Evolutionary conservation across 53 echinoderm and acorn worm genomes (phyloP).

Genomic region (Arbacia lixula): DNA sequence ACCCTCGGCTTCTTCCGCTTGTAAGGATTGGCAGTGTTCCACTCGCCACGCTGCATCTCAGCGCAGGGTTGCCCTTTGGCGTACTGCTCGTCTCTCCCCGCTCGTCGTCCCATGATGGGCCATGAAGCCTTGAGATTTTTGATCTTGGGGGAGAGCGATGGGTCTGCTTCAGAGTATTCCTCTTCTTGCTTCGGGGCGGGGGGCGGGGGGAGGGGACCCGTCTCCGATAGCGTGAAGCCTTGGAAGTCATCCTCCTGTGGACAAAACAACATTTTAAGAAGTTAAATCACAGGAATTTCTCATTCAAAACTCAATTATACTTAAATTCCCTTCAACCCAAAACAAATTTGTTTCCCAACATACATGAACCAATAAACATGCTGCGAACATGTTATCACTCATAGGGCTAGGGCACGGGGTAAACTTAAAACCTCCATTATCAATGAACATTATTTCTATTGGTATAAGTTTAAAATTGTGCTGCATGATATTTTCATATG

Average conservation of each 20-base stretch:
- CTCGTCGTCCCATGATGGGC: conserved; percentile 44
- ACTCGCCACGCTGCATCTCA: conserved; percentile 69
- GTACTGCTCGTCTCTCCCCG: conserved; percentile 52
- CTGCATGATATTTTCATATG: too few relatives aligned
- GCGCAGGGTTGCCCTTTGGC: conserved; percentile 55
- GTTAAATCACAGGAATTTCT: not conserved
- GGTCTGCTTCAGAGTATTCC: not conserved
- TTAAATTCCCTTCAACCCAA: too few relatives aligned
- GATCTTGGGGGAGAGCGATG: conserved; percentile 16
- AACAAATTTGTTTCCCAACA: too few relatives aligned
- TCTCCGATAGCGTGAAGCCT: conserved; percentile 71
- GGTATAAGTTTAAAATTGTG: too few relatives aligned
- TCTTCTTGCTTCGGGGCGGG: conserved; percentile 5
- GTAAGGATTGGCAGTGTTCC: conserved; percentile 44
- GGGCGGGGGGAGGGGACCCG: conserved; percentile 40
- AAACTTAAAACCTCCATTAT: too few relatives aligned
- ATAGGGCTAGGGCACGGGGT: too few relatives aligned
- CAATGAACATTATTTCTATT: too few relatives aligned
- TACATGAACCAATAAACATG: too few relatives aligned
- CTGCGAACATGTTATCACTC: too few relatives aligned
- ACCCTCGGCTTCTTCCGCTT: conserved; percentile 22
- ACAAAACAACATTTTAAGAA: not conserved
- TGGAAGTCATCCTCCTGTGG: conserved; percentile 85
- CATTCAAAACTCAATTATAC: not conserved
- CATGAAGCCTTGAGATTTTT: conserved; percentile 34